Evolutionary conservation across 2,113 vertebrate genomes (phyloP), one percentile per base, ranked within the genome.

Genomic region (Numida meleagris): DNA sequence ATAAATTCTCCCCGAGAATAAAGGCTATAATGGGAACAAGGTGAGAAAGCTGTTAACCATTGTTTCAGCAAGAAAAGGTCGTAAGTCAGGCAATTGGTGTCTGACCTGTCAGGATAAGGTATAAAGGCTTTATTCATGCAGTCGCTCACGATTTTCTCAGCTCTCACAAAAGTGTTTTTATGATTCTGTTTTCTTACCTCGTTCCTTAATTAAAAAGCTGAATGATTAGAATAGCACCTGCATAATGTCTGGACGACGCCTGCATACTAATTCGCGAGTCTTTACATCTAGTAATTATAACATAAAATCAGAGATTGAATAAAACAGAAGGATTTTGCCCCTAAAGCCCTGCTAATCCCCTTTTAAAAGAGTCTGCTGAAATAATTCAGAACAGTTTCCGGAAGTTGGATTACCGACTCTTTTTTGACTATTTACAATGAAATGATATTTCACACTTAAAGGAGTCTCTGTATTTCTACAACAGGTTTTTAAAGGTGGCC

Each of bases 361-460:
- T 98, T 98, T 99, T 99, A 99, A 99, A 99, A 98, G 98, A 98
- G 98, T 98, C 98, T 99, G 98, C 98, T 99, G 99, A 99, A 99
- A 99, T 98, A 99, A 99, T 98, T 99, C 99, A 98, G 98, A 98
- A 99, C 98, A 98, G 98, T 99, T 99, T 99, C 99, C 98, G 99
- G 99, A 99, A 99, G 99, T 99, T 98, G 99, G 99, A 99, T 99
- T 99, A 99, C 97, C 97, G 97, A 98, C 97, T 98, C 98, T 98
- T 99, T 98, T 98, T 98, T 98, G 96, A 94, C 96, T 98, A 97
- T 97, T 96, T 98, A 98, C 98, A 99, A 99, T 99, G 98, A 99
- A 99, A 99, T 99, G 95, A 99, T 99, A 99, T 99, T 99, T 99
- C 98, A 98, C 99, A 98, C 98, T 98, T 98, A 98, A 98, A 98